Percentiles rank a stretch among this genome's conserved stretches.
phyloP scores from a whole-genome alignment of 2,113 vertebrate genomes.

The Ameiurus melas region DNA sequence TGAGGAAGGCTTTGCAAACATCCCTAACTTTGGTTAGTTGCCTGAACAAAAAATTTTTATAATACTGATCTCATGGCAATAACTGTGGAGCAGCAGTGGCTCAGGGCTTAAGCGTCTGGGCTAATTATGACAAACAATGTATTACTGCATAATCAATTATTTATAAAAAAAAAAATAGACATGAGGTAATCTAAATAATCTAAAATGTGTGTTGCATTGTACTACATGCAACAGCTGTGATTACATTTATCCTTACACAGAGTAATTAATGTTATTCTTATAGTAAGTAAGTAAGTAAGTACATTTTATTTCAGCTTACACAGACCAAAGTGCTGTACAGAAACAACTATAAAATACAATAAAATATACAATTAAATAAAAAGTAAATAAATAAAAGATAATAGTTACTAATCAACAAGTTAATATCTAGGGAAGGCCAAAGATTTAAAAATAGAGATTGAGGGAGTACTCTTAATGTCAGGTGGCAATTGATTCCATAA shows the following conservation, averaged over 20 bases:
- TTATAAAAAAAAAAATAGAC: background rate
- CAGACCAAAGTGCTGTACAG: no score
- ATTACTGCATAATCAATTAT: background rate
- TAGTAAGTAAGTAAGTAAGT: no score
- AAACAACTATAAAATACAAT: no score
- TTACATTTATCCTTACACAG: background rate
- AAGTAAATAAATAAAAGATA: no score
- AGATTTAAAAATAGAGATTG: no score
- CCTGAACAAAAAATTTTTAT: background rate
- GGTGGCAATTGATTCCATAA: no score
- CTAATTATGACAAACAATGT: background rate
- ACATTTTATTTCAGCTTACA: no score
- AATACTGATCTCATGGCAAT: background rate
- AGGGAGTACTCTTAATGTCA: no score
- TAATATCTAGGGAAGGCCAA: no score
- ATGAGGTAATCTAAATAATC: background rate
- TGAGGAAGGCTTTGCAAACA: constrained; percentile 65
- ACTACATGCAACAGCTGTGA: background rate
- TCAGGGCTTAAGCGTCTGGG: background rate
- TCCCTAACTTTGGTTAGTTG: constrained; percentile 67
- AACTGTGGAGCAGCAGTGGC: background rate
- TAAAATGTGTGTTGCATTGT: background rate
- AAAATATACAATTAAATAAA: no score
- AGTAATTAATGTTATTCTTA: background rate
- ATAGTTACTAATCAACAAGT: no score